A percentile compares a stretch with the other conserved stretches of the same genome.
These are phyloP conservation scores for Eupithecia vulgata DNA, from an alignment of 2,888 invertebrate species.

Conservation along the genomic window DNA sequence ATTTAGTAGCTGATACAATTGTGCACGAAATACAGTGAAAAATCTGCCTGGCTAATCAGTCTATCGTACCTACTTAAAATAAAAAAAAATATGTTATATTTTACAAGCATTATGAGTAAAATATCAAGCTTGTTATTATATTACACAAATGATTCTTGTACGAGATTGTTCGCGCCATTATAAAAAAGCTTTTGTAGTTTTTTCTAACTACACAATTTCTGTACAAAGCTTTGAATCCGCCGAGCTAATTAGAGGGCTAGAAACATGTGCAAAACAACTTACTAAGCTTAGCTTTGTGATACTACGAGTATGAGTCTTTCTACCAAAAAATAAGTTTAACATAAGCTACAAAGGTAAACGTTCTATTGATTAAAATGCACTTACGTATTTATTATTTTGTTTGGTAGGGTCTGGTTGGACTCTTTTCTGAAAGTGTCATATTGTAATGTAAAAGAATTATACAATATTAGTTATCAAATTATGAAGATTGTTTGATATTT, in stretches of 20 bases:
- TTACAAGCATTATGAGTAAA: background rate
- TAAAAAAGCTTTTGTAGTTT: conserved; percentile 30
- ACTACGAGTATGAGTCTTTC: background rate
- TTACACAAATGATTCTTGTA: background rate
- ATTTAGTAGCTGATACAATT: background rate
- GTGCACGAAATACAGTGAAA: background rate
- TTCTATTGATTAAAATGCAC: too few species aligned
- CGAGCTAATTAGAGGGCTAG: conserved; percentile 59
- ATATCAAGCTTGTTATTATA: background rate
- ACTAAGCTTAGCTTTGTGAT: background rate
- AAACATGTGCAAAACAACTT: conserved; percentile 49
- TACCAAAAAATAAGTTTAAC: background rate
- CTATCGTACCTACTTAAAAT: background rate
- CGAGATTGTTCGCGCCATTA: background rate
- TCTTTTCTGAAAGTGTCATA: too few species aligned
- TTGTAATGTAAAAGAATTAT: too few species aligned
- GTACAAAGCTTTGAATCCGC: conserved; percentile 45
- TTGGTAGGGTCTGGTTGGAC: too few species aligned
- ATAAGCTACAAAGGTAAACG: background rate
- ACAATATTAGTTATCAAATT: too few species aligned
- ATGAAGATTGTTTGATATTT: too few species aligned
- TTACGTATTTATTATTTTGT: too few species aligned
- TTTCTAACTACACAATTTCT: conserved; percentile 39
- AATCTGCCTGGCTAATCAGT: background rate
- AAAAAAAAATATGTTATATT: background rate